These are phyloP conservation scores for Drosophila histrio DNA, from an alignment of 2,888 invertebrate species.

Conservation along the genomic window DNA sequence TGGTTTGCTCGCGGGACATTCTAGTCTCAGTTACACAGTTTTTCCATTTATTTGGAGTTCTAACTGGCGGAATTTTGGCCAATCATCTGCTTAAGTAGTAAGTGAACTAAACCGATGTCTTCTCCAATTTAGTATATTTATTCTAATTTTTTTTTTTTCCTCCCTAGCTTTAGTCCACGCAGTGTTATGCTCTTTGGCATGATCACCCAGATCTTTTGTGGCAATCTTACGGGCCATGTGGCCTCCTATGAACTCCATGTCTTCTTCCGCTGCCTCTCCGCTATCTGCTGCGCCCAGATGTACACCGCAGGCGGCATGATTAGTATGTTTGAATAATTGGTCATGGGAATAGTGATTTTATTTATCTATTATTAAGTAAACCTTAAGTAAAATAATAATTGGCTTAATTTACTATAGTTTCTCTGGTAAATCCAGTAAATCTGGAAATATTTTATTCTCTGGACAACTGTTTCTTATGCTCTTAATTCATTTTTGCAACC, in stretches of 20 bases:
- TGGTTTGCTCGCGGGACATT: constrained; percentile 85
- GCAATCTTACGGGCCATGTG: constrained; percentile 84
- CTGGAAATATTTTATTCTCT: too few species aligned
- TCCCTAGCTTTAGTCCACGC: constrained; percentile 83
- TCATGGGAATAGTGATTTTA: too few species aligned
- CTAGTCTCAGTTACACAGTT: constrained; percentile 85
- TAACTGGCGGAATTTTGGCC: constrained; percentile 84
- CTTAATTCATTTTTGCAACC: too few species aligned
- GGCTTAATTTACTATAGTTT: too few species aligned
- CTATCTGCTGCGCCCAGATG: constrained; percentile 84
- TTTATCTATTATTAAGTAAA: too few species aligned
- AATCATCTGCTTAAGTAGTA: constrained; percentile 84
- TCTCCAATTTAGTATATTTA: not conserved
- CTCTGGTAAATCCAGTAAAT: too few species aligned
- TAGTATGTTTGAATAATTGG: constrained; percentile 83
- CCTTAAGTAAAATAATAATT: too few species aligned
- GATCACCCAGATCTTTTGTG: constrained; percentile 84
- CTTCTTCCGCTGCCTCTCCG: constrained; percentile 84
- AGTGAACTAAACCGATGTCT: constrained; percentile 44
- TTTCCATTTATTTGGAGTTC: constrained; percentile 85
- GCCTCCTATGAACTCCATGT: constrained; percentile 84
- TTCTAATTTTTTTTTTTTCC: not conserved
- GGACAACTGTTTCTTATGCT: too few species aligned
- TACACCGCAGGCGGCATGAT: constrained; percentile 85
- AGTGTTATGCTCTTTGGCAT: constrained; percentile 84